Percentiles rank a stretch among this genome's conserved stretches.
phyloP scores from a whole-genome alignment of 2,888 invertebrate genomes.

The Latrodectus elegans region DNA sequence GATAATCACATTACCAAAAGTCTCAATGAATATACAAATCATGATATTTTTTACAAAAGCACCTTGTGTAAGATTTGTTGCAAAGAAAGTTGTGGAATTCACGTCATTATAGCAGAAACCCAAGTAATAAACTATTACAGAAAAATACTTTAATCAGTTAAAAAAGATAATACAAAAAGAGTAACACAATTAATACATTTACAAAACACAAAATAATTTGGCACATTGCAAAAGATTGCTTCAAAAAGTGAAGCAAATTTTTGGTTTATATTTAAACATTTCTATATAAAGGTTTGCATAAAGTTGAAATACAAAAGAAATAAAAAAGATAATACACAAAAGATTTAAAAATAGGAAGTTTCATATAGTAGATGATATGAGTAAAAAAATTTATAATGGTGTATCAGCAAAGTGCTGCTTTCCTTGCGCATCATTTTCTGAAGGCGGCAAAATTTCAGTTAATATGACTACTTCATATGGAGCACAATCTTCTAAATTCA shows the following conservation, averaged over 20 bases:
- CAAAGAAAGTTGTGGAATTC: not conserved
- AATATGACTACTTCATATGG: constrained; percentile 83
- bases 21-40: too few species aligned
- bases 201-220: constrained; percentile 18
- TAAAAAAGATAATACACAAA: not conserved
- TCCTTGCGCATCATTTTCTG: constrained; percentile 45
- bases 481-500: constrained; percentile 83
- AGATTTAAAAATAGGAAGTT: not conserved
- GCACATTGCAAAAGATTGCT: constrained; percentile 5
- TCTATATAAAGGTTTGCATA: not conserved
- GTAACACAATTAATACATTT: not conserved
- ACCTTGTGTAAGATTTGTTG: not conserved
- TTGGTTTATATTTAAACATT: not conserved
- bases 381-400: constrained; percentile 48
- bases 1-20: too few species aligned
- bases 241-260: not conserved
- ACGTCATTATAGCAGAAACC: not conserved
- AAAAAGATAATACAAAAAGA: not conserved
- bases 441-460: constrained; percentile 66
- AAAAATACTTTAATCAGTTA: not conserved
- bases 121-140: not conserved
- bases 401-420: constrained; percentile 67
- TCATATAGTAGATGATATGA: not conserved
- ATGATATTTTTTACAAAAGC: too few species aligned
- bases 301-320: not conserved